Evolutionary conservation across 2,888 invertebrate species (phyloP).

Genomic region (Drosophila paramelanica): DNA sequence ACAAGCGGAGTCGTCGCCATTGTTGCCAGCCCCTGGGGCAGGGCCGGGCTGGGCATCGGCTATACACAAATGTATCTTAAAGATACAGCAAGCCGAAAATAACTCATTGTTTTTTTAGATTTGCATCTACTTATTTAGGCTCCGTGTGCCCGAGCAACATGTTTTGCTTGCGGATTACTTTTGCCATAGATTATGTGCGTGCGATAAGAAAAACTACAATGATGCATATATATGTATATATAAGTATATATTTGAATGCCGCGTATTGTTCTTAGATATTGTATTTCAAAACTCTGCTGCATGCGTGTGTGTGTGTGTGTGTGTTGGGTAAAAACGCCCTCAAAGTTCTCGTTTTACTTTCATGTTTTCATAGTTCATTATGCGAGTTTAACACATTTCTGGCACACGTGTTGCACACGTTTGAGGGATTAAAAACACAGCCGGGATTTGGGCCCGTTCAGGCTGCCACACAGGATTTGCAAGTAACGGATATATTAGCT

Average conservation of each 20-base stretch:
- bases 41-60: conserved; percentile 12
- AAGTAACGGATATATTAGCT: conserved; percentile 56
- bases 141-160: conserved; percentile 28
- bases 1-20: conserved; percentile 41
- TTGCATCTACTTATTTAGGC: conserved; percentile 58
- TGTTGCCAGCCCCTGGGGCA: conserved; percentile 23
- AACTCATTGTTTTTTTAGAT: conserved; percentile 65
- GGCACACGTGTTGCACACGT: conserved; percentile 68
- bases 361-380: conserved; percentile 62
- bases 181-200: conserved; percentile 52
- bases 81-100: conserved; percentile 58
- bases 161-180: conserved; percentile 64
- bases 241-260: conserved; percentile 41
- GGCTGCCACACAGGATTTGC: conserved; percentile 30
- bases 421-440: conserved; percentile 42
- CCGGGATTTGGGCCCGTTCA: conserved; percentile 18
- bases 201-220: conserved; percentile 52
- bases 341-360: conserved; percentile 53
- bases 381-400: conserved; percentile 61
- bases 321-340: conserved; percentile 28
- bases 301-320: conserved; percentile 1
- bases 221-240: background rate
- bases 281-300: conserved; percentile 45
- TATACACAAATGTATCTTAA: conserved; percentile 52
- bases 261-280: conserved; percentile 43